Base-by-base conservation (phyloP, 2,888 invertebrate genomes). In the Rapana venosa region DNA sequence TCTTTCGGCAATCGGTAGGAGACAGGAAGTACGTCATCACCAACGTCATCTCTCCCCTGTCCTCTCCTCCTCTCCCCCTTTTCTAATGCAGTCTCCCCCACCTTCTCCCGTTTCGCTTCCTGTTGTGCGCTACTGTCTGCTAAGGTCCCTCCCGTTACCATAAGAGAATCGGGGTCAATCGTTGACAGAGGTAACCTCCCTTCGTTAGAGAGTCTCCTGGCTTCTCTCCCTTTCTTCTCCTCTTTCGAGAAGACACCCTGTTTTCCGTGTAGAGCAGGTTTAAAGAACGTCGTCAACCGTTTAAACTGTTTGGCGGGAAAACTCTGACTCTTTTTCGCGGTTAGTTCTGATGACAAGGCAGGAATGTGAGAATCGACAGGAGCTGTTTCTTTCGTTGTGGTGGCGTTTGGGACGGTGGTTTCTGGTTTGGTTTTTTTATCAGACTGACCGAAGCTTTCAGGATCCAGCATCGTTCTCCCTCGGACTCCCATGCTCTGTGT, bases 221-320 rank as follows among this genome's bases (percentile, higher is more conserved):
- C 17, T 79, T 30, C 32, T 79, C 77, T 79, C 77, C 77, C 77
- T 32, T 79, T 79, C 77, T 32, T 32, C 77, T 79, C 32, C 11
- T 74, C 74, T n/a, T 74, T 74, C n/a, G 26, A 11, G n/a, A 30
- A n/a, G n/a, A 26, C n/a, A 4, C 32, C 77, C 32, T 5, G 30
- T 32, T 32, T 77, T 32, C 32, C 13, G 15, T 13, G 30, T 30
- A 32, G 26, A 32, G 77, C 32, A 32, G 77, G 77, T 79, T 32
- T 32, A 32, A 17, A 32, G 17, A 32, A 79, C 32, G 77, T 32
- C 32, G 77, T 32, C 77, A 32, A 20, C 13, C 77, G 77, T 79
- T 79, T 79, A 32, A 79, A 35, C 20, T 79, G 77, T 79, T 79
- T 79, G 77, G 77, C 77, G 20, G 77, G 77, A 79, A 79, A 79